phyloP scores from a whole-genome alignment of 2,797 vertebrate species.

The Ctenopoma kingsleyae region DNA sequence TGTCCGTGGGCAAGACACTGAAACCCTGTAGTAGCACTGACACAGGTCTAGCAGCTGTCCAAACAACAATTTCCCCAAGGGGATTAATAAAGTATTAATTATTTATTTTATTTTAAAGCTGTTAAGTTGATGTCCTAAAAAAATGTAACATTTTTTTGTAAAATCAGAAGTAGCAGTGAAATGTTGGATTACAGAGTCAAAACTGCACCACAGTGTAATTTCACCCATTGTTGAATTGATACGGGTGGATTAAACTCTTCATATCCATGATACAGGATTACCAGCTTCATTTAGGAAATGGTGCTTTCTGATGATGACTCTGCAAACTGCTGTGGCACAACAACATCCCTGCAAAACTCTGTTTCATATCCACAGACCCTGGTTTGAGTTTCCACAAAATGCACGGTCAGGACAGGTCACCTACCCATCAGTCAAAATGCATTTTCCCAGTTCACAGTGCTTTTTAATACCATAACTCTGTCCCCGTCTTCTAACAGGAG shows the following conservation, averaged over 20 bases:
- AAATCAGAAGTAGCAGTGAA: background rate
- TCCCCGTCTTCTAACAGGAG: background rate
- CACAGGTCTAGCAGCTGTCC: too few relatives aligned
- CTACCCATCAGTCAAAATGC: background rate
- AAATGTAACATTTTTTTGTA: too few relatives aligned
- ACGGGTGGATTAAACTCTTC: conserved; percentile 28
- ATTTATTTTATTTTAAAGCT: too few relatives aligned
- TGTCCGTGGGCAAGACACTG: too few relatives aligned
- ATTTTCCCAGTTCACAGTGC: background rate
- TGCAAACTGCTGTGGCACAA: conserved; percentile 5
- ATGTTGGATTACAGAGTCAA: conserved; percentile 5
- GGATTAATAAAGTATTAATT: too few relatives aligned
- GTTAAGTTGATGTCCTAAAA: too few relatives aligned
- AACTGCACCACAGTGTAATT: conserved; percentile 13
- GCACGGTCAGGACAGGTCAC: too few relatives aligned
- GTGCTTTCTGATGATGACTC: conserved; percentile 10
- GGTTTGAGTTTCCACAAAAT: too few relatives aligned
- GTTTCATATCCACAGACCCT: background rate
- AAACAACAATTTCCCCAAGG: too few relatives aligned
- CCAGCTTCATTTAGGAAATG: conserved; percentile 43
- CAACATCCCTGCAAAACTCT: conserved; percentile 1
- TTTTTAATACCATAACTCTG: too few relatives aligned
- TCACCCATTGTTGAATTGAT: background rate
- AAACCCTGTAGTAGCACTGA: too few relatives aligned
- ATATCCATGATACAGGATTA: conserved; percentile 39